Conservation (phyloP, 2,113 vertebrate species). For the Pelecanoides urinatrix region DNA sequence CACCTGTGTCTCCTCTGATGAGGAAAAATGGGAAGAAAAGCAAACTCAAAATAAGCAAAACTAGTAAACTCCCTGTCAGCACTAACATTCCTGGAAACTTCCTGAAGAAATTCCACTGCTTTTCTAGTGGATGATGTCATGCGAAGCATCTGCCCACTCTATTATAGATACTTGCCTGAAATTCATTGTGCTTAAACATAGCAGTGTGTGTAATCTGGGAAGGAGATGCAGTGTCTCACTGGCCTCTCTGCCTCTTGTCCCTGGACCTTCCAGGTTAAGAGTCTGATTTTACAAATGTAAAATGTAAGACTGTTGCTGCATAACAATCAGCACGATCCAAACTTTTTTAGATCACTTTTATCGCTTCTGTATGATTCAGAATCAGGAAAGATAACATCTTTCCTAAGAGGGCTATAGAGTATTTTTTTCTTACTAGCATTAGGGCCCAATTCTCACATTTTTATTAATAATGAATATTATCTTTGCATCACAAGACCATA, state of each 20-base stretch:
- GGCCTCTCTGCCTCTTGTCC: not conserved
- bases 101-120: not conserved
- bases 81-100: not conserved
- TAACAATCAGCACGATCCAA: not conserved
- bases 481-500: not conserved
- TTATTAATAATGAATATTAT: not conserved
- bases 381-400: not conserved
- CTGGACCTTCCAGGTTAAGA: not conserved
- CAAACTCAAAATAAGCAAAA: not conserved
- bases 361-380: not conserved
- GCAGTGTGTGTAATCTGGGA: not conserved
- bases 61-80: not conserved
- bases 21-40: not conserved
- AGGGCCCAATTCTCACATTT: not conserved
- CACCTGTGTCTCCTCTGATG: not conserved
- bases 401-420: not conserved
- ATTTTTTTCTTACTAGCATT: not conserved
- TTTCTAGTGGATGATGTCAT: not conserved
- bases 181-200: not conserved
- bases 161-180: not conserved
- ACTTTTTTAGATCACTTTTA: not conserved
- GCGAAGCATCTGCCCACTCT: not conserved
- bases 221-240: not conserved
- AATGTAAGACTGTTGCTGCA: not conserved
- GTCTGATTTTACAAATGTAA: not conserved